Base-by-base conservation (phyloP, 37 sponge, comb jelly and placozoan genomes). In the Beroe forskalii region DNA sequence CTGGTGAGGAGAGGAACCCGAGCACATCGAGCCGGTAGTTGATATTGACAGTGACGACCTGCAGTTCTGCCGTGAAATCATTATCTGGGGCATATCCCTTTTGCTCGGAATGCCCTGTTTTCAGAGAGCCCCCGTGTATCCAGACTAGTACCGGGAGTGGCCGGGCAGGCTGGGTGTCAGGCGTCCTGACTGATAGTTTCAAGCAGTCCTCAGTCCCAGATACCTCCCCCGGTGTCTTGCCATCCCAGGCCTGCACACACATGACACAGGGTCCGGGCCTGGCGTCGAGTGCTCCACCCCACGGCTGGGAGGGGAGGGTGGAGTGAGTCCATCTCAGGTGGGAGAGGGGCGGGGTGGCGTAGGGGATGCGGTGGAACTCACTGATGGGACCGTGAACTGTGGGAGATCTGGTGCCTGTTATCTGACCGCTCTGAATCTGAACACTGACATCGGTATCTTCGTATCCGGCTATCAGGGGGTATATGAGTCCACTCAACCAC, bases 1-100 rank as follows among this genome's bases (percentile, higher is more conserved):
- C 86, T 43, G 86, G 93, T 67, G 91, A 93, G 4, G 92, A 92
- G 27, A 94, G 76, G 89, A 92, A 94, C 0, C 94, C 96, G 17
- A 96, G 40, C 28, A 94, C 94, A 0, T 94, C 94, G 0, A 96
- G 93, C 0, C 96, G 90, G 61, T 96, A 96, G 90, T 96, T 96
- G 62, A 93, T 93, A 12, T 94, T 93, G 28, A 96, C 96, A 9
- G 86, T 43, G 1, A 80, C 86, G 0, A 44, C 55, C 4, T 42
- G 44, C 27, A 80, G 55, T 1, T 80, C 86, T 1, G 20, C 86
- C 3, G 86, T 43, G 0, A 80, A 44, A 0, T 80, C 86, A 6
- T 32, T 25, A 48, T 80, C 86, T 42, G 55, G 55, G 12, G 86
- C 12, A 43, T 80, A 80, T 4, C 86, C 86, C 9, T 43, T 43